phyloP scores from a whole-genome alignment of 2,113 vertebrate species.

The Saimiri boliviensis region DNA sequence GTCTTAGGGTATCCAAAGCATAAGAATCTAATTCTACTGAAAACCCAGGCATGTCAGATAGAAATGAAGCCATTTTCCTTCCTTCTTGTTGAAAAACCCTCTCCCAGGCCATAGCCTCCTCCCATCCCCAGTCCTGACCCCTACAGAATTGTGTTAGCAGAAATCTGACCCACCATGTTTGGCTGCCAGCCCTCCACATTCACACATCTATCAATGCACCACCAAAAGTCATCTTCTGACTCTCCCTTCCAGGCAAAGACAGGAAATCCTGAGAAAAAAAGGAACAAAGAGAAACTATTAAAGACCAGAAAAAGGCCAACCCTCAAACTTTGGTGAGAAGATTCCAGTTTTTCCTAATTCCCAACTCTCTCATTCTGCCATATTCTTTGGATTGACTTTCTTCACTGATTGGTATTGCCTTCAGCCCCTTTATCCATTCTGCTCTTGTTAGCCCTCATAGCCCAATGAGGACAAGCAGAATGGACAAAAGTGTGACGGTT shows the following conservation, averaged over 20 bases:
- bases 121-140: background rate
- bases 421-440: background rate
- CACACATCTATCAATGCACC: conserved; percentile 99
- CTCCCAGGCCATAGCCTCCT: background rate
- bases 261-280: conserved; percentile 89
- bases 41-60: background rate
- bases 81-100: background rate
- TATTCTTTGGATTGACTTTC: background rate
- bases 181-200: conserved; percentile 99
- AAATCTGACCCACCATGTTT: conserved; percentile 91
- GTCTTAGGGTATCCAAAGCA: background rate
- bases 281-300: conserved; percentile 39
- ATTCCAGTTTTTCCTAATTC: background rate
- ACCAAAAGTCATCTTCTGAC: conserved; percentile 99
- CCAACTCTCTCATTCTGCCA: background rate
- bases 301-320: background rate
- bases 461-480: conserved; percentile 7
- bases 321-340: background rate
- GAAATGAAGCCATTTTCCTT: conserved; percentile 10
- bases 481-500: background rate
- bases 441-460: background rate
- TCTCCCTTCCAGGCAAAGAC: conserved; percentile 99
- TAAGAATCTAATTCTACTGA: background rate
- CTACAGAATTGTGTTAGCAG: background rate
- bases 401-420: background rate